Evolutionary conservation across 2,888 invertebrate species (phyloP), one percentile per base, ranked within the genome.

Genomic region (Lasioglossum lativentre): DNA sequence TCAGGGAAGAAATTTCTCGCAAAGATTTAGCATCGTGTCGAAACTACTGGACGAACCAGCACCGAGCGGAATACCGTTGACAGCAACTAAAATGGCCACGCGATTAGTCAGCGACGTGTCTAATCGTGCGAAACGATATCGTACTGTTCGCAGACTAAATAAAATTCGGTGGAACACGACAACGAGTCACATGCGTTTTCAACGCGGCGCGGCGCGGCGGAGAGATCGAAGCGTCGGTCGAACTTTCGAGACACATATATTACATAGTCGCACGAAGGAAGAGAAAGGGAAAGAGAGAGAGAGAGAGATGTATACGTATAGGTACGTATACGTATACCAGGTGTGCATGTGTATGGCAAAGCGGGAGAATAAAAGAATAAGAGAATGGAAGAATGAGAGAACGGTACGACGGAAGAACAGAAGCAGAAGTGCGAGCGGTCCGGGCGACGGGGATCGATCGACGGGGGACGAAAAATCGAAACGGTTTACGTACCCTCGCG

Each of bases 401-500:
- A 16, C 16, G 59, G 27, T 4, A 27, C 12, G 12, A 30, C 1
- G 6, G 6, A 6, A 63, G 16, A 19, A 63, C 56, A 4, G n/a
- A 12, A n/a, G 23, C 23, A 52, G 23, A 52, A 23, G 52, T 23
- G 6, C 27, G 27, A 14, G 16, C 19, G n/a, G 0, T 10, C 1
- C 19, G 63, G 30, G 6, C 38, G 38, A 38, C 34, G 66, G 12
- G 66, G 45, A 79, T 75, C 56, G 79, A 79, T 73, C 66, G 47
- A 23, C 10, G 38, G 14, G 19, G 16, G 14, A 71, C 70, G 63
- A 34, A 45, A 83, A 75, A 78, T 84, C 78, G 34, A 73, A 83
- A 74, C 47, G 83, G 75, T 80, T 47, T 81, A 88, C 90, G 3
- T 89, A 90, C 90, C 90, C 82, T 84, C 27, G 74, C 14, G 40